Conservation (phyloP, 92 coral and sea anemone genomes). For the Montipora capitata region DNA sequence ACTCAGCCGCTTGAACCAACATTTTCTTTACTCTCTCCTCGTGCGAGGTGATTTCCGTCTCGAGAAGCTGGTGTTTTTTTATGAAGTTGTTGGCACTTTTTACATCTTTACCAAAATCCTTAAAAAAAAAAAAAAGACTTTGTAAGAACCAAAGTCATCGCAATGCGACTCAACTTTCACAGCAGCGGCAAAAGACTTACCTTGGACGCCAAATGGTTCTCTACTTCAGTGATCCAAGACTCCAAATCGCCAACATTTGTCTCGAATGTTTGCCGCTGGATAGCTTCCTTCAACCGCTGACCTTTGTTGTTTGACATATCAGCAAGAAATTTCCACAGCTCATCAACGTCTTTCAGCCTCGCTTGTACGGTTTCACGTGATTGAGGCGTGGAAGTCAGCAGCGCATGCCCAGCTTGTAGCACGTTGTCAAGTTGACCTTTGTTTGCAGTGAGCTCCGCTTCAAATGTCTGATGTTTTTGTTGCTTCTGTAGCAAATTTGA, state of each 20-base stretch:
- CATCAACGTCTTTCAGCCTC: constrained; percentile 85
- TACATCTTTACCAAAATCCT: constrained; percentile 91
- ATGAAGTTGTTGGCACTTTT: constrained; percentile 81
- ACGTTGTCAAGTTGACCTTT: constrained; percentile 88
- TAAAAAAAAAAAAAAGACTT: neutral
- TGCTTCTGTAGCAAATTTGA: constrained; percentile 87
- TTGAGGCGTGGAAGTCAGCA: constrained; percentile 64
- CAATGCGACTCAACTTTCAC: neutral
- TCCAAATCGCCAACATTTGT: constrained; percentile 90
- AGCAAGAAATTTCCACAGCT: constrained; percentile 89
- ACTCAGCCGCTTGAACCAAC: constrained; percentile 87
- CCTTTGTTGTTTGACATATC: constrained; percentile 87
- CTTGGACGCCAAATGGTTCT: constrained; percentile 74
- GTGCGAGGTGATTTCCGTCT: constrained; percentile 82
- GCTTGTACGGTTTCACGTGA: constrained; percentile 84
- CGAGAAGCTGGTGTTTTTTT: constrained; percentile 84
- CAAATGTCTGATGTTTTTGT: constrained; percentile 95
- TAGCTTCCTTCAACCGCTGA: constrained; percentile 89
- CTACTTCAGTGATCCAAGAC: constrained; percentile 88
- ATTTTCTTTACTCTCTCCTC: constrained; percentile 91
- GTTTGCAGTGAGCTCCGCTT: constrained; percentile 93
- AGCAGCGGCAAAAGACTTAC: neutral
- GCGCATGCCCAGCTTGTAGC: constrained; percentile 72
- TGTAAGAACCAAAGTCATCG: no score
- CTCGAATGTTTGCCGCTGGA: constrained; percentile 92